Evolutionary conservation across 1,140 invertebrate genomes (phyloP).

Genomic region (Trachymyrmex septentrionalis): DNA sequence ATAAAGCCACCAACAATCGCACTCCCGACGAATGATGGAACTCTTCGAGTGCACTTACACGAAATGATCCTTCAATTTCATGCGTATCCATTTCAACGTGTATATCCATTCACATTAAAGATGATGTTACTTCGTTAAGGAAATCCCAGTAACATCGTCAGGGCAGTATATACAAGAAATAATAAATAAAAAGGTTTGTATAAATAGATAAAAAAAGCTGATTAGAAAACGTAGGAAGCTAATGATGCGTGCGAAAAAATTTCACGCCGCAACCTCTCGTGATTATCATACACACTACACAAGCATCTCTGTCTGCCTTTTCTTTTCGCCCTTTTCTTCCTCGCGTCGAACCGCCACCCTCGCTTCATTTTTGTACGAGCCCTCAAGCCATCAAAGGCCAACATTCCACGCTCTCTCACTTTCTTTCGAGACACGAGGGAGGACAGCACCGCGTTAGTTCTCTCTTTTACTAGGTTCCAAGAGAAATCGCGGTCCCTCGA

Average conservation of each 20-base stretch:
- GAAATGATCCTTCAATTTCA: neutral
- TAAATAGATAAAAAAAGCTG: neutral
- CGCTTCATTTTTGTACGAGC: conserved; percentile 5
- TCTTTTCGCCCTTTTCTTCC: conserved; percentile 13
- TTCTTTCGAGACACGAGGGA: conserved; percentile 4
- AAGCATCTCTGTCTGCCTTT: neutral
- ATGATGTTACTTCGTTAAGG: neutral
- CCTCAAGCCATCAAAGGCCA: neutral
- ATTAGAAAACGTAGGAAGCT: conserved; percentile 7
- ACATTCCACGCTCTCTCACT: conserved; percentile 15
- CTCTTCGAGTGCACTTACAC: neutral
- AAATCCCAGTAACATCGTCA: neutral
- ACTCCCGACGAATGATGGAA: conserved; percentile 5
- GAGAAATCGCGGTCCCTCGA: conserved; percentile 9
- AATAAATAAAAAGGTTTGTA: neutral
- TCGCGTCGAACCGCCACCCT: neutral
- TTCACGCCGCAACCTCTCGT: neutral
- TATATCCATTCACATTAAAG: neutral
- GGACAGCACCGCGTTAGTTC: neutral
- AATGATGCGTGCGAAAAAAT: neutral
- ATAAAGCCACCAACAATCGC: conserved; percentile 28
- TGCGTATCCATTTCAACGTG: neutral
- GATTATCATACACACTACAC: neutral
- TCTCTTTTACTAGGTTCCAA: neutral
- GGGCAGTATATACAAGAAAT: neutral